Evolutionary conservation across 2,888 invertebrate genomes (phyloP).

Genomic region (Eucera pruinosa): DNA sequence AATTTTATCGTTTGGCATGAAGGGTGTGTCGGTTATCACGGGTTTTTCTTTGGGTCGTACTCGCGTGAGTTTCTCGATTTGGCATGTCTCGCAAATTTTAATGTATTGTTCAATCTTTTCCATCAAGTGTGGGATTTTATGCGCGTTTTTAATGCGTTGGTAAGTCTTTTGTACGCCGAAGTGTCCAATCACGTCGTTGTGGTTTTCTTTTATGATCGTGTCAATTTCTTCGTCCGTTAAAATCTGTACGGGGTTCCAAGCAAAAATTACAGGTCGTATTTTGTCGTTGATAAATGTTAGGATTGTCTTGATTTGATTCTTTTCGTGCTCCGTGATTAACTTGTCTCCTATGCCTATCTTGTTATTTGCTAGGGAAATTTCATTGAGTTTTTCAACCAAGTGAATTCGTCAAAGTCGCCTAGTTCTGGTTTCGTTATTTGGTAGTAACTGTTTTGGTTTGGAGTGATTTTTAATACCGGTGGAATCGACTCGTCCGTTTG

Average conservation of each 20-base stretch:
- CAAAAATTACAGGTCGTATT: background rate
- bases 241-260: background rate
- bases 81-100: background rate
- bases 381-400: background rate
- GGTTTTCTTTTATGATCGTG: background rate
- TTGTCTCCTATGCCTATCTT: conserved; percentile 8
- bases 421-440: background rate
- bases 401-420: conserved; percentile 1
- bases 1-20: too few relatives aligned
- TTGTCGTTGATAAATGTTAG: background rate
- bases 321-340: background rate
- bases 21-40: too few relatives aligned
- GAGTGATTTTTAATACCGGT: too few relatives aligned
- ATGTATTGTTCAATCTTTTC: background rate
- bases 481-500: too few relatives aligned
- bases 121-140: background rate
- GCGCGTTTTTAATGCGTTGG: background rate
- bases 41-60: background rate
- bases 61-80: background rate
- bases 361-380: background rate
- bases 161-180: background rate
- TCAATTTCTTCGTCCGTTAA: background rate
- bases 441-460: background rate
- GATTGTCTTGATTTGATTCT: background rate
- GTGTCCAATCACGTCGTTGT: background rate